Percentiles rank a stretch among this genome's conserved stretches.
Conservation (phyloP, 2,113 vertebrate species). For the Plecotus auritus region DNA sequence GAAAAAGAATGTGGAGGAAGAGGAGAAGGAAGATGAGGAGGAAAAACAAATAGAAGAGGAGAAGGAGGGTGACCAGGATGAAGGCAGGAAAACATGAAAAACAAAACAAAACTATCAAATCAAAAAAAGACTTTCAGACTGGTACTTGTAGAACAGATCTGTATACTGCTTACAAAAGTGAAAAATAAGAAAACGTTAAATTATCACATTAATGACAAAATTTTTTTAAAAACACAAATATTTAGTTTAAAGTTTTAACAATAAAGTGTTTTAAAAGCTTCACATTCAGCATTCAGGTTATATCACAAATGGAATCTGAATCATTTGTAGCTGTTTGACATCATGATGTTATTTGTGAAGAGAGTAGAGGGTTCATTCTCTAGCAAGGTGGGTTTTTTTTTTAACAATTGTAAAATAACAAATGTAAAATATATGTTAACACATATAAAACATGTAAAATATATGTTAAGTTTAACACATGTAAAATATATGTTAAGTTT, state of each 20-base stretch:
- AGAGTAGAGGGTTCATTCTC: background rate
- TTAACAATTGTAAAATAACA: background rate
- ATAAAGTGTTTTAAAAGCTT: background rate
- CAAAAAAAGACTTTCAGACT: background rate
- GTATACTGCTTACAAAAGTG: background rate
- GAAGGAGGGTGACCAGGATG: background rate
- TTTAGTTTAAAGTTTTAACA: background rate
- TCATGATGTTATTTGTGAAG: background rate
- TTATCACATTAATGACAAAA: background rate
- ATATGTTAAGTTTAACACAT: too few relatives aligned
- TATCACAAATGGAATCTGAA: background rate
- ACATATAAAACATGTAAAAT: too few relatives aligned
- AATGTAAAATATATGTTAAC: too few relatives aligned
- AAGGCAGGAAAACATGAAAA: background rate
- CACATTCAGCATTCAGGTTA: background rate
- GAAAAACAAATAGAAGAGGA: background rate
- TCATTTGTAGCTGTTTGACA: background rate
- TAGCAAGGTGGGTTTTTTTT: background rate
- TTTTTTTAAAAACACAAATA: background rate
- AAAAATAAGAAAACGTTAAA: background rate
- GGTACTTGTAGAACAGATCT: background rate
- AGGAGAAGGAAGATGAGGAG: too few relatives aligned
- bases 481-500: background rate
- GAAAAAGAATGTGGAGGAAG: background rate
- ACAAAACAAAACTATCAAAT: background rate